These are phyloP conservation scores for Macrobrachium nipponense DNA, from an alignment of 1,140 invertebrate species.

Conservation along the genomic window DNA sequence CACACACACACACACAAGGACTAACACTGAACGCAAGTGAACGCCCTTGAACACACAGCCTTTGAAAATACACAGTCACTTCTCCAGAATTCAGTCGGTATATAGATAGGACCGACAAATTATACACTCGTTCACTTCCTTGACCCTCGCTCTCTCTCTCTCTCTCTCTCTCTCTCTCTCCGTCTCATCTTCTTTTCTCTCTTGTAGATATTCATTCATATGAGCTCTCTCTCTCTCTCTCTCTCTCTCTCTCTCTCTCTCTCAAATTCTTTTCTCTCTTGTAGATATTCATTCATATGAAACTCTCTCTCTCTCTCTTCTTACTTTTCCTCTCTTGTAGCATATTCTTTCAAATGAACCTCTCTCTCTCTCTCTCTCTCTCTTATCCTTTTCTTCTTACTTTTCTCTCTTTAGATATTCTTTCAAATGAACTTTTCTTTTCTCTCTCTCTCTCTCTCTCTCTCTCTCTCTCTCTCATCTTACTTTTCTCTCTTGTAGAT, in stretches of 20 bases:
- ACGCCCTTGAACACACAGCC: too few species aligned
- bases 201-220: neutral
- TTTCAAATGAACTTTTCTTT: neutral
- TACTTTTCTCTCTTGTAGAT: neutral
- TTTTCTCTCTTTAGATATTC: neutral
- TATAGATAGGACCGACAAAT: too few species aligned
- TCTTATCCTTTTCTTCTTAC: neutral
- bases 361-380: neutral
- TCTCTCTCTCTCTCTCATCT: neutral
- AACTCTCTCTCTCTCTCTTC: too few species aligned
- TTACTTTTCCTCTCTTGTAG: too few species aligned
- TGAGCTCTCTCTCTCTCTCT: too few species aligned
- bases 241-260: too few species aligned
- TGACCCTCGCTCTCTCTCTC: neutral
- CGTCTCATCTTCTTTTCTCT: too few species aligned
- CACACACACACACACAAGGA: slow-evolving; percentile 37
- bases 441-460: neutral
- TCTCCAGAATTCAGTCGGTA: too few species aligned
- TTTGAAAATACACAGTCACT: too few species aligned
- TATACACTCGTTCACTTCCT: too few species aligned
- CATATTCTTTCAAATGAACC: neutral
- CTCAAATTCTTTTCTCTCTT: neutral
- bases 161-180: neutral
- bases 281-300: too few species aligned
- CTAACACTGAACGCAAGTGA: neutral